A percentile compares a stretch with the other conserved stretches of the same genome.
These are phyloP conservation scores for Gnathonemus echidnorhynchus DNA, from an alignment of 2,113 vertebrate species.

Conservation along the genomic window DNA sequence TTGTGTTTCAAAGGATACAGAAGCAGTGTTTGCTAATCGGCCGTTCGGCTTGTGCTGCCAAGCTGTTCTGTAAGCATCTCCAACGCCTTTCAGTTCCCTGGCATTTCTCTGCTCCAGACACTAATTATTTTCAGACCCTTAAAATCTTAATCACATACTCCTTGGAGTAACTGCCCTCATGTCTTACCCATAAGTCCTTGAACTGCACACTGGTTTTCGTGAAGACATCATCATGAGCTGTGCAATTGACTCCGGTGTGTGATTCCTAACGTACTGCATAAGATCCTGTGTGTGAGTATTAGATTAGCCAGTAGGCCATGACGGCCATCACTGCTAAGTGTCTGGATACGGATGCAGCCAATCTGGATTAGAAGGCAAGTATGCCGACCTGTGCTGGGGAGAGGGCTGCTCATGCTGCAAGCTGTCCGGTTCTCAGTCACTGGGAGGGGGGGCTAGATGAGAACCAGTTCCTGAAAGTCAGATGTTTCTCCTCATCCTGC, in stretches of 20 bases:
- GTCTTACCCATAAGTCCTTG: background rate
- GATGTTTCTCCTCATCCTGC: background rate
- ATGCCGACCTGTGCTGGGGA: background rate
- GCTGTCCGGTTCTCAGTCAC: background rate
- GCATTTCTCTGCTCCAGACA: background rate
- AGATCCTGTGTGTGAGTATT: background rate
- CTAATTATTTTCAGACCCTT: slow-evolving; percentile 12
- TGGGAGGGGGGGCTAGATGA: background rate
- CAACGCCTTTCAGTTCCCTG: background rate
- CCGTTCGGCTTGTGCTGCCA: background rate
- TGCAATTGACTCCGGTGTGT: background rate
- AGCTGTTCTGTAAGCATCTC: background rate
- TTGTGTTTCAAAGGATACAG: slow-evolving; percentile 12
- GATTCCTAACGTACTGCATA: background rate
- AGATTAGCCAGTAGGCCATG: background rate
- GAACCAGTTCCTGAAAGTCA: background rate
- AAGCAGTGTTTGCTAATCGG: background rate
- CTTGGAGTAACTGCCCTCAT: background rate
- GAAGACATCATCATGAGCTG: background rate
- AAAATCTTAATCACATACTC: background rate
- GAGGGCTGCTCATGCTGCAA: background rate
- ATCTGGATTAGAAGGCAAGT: background rate
- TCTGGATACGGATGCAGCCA: background rate
- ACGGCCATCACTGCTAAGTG: background rate
- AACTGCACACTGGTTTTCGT: background rate